Conservation (phyloP, 2,797 vertebrate species). For the Rhinophrynus dorsalis region DNA sequence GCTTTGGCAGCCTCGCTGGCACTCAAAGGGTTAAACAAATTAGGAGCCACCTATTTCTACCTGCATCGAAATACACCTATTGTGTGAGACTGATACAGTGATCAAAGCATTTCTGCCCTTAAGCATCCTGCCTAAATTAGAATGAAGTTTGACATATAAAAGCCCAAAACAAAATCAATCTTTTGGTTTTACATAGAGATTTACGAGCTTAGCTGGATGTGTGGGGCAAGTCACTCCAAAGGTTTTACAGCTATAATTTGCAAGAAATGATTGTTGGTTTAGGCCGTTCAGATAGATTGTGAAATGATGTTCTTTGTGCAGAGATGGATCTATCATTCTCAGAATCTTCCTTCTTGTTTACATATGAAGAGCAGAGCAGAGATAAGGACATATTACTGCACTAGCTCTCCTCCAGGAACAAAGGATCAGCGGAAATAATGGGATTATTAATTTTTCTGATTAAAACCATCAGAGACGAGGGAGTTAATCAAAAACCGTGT, state of each 20-base stretch:
- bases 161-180: slow-evolving; percentile 56
- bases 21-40: too few relatives aligned
- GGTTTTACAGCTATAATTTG: slow-evolving; percentile 45
- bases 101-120: slow-evolving; percentile 61
- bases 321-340: slow-evolving; percentile 29
- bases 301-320: slow-evolving; percentile 25
- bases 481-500: too few relatives aligned
- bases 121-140: slow-evolving; percentile 53
- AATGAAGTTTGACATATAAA: slow-evolving; percentile 55
- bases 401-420: too few relatives aligned
- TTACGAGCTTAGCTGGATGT: slow-evolving; percentile 31
- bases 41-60: neutral
- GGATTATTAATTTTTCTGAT: too few relatives aligned
- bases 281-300: slow-evolving; percentile 27
- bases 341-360: slow-evolving; percentile 31
- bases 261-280: slow-evolving; percentile 47
- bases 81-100: neutral
- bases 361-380: slow-evolving; percentile 21
- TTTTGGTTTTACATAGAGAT: slow-evolving; percentile 54
- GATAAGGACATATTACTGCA: slow-evolving; percentile 11
- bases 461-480: too few relatives aligned
- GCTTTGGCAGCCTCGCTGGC: too few relatives aligned
- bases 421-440: too few relatives aligned
- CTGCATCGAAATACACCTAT: neutral
- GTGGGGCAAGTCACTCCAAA: slow-evolving; percentile 36